phyloP scores from a whole-genome alignment of 2,797 vertebrate species.

The Poecilia wingei region DNA sequence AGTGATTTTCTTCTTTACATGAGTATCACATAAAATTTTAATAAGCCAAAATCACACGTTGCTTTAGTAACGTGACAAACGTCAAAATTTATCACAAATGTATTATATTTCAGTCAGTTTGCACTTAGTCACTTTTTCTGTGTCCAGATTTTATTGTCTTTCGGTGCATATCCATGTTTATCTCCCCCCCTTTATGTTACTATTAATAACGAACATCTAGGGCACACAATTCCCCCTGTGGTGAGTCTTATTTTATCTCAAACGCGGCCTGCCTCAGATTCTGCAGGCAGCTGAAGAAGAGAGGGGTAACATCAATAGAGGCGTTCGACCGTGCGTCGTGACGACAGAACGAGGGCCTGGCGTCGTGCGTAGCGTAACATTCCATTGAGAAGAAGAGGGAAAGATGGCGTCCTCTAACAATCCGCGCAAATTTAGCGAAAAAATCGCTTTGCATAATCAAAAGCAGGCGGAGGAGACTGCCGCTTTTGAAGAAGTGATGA shows the following conservation, averaged over 20 bases:
- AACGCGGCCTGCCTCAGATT: conserved; percentile 14
- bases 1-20: neutral
- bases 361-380: conserved; percentile 82
- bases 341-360: conserved; percentile 67
- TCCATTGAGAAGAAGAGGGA: conserved; percentile 89
- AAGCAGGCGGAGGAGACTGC: conserved; percentile 97
- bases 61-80: neutral
- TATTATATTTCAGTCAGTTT: neutral
- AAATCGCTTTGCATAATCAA: conserved; percentile 96
- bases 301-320: conserved; percentile 11
- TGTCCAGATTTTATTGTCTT: neutral
- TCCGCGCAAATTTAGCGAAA: conserved; percentile 99
- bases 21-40: neutral
- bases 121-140: neutral
- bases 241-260: conserved; percentile 25
- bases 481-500: conserved; percentile 97
- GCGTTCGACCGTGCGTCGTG: conserved; percentile 64
- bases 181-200: conserved; percentile 16
- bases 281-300: conserved; percentile 16
- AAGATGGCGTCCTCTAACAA: conserved; percentile 99
- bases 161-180: conserved; percentile 1
- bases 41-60: neutral
- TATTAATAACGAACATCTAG: conserved; percentile 38
- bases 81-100: neutral
- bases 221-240: conserved; percentile 31